Evolutionary conservation across 2,888 invertebrate genomes (phyloP).

Genomic region (Acanthosepion lycidas): DNA sequence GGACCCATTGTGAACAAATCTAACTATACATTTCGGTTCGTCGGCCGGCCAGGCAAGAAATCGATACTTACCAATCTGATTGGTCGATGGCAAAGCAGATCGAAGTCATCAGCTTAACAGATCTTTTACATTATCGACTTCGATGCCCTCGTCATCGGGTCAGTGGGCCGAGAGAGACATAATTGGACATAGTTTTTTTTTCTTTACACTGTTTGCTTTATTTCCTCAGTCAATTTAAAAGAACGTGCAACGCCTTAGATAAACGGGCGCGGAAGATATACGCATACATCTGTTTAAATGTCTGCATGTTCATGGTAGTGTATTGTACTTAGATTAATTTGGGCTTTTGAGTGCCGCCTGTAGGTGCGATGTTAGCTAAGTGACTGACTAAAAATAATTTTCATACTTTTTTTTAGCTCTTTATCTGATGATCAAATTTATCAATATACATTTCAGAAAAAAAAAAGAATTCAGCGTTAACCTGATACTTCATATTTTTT

Average conservation of each 20-base stretch:
- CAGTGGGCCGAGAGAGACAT: background rate
- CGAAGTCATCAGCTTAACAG: background rate
- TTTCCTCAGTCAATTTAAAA: background rate
- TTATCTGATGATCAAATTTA: too few relatives aligned
- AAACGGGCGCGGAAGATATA: background rate
- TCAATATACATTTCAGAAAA: too few relatives aligned
- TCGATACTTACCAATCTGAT: background rate
- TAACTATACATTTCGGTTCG: background rate
- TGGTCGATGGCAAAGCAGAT: background rate
- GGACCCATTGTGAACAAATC: background rate
- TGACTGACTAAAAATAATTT: too few relatives aligned
- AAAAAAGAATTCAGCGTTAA: too few relatives aligned
- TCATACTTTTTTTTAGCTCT: too few relatives aligned
- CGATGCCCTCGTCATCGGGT: background rate
- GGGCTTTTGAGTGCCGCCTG: too few relatives aligned
- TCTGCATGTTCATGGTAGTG: too few relatives aligned
- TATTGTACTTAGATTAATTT: too few relatives aligned
- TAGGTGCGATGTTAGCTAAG: too few relatives aligned
- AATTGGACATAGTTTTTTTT: background rate
- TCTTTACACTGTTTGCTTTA: background rate
- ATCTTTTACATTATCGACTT: constrained; percentile 10
- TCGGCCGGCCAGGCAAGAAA: background rate
- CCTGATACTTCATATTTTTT: too few relatives aligned
- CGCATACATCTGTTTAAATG: too few relatives aligned
- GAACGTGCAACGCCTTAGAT: background rate